These are phyloP conservation scores for Pseudopipra pipra DNA, from an alignment of 2,113 vertebrate genomes.

Conservation along the genomic window DNA sequence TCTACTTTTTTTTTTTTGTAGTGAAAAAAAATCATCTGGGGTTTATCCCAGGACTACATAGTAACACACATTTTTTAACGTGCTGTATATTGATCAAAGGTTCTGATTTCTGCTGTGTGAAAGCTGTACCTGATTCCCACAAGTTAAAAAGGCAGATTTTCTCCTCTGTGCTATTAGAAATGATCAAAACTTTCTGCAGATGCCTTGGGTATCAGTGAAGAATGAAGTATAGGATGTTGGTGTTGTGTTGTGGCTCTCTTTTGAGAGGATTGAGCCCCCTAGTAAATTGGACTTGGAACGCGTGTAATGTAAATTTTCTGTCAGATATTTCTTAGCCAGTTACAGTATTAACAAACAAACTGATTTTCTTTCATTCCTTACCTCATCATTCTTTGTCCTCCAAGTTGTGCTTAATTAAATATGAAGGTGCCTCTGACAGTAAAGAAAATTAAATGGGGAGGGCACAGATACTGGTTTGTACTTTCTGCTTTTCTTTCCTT, in stretches of 20 bases:
- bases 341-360: not conserved
- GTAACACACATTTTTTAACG: not conserved
- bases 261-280: not conserved
- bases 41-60: not conserved
- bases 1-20: not conserved
- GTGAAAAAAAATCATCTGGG: not conserved
- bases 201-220: not conserved
- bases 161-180: not conserved
- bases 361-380: not conserved
- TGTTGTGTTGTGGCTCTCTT: not conserved
- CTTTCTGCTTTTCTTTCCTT: constrained; percentile 16
- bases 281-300: not conserved
- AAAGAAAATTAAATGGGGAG: not conserved
- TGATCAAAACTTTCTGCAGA: constrained; percentile 32
- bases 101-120: not conserved
- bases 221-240: not conserved
- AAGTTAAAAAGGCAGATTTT: constrained; percentile 2
- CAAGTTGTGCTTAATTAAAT: not conserved
- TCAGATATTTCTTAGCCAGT: not conserved
- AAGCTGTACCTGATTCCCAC: not conserved
- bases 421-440: not conserved
- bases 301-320: not conserved
- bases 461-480: not conserved
- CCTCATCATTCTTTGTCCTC: not conserved
- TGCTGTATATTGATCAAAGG: constrained; percentile 21